Base-by-base conservation (phyloP, 2,797 vertebrate genomes). In the Micrastur ruficollis region DNA sequence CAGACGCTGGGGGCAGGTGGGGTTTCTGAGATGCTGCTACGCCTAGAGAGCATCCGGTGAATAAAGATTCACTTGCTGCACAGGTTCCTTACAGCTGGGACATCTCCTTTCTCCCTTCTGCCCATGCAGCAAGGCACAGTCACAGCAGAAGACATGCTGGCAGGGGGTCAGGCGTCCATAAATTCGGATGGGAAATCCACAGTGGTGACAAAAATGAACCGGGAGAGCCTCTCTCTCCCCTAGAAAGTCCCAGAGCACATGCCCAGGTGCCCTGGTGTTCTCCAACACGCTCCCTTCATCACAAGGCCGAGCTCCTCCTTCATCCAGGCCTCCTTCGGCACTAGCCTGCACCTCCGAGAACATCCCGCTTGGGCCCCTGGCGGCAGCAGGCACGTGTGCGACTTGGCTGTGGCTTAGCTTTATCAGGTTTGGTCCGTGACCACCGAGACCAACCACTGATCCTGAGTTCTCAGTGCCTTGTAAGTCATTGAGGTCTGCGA, bases 151-250 rank as follows among this genome's bases (percentile, higher is more conserved):
- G 38, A 53, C 2, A 6, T 88, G 76, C 72, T 73, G 93, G 62
- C 72, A 94, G 2, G 42, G 94, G 53, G 58, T 90, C 80, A 94
- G 91, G 72, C 5, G 8, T 12, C 89, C 87, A 2, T 6, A 79
- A n/a, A 95, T 34, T 73, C 93, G 50, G 84, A 87, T 25, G 34
- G 93, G 73, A 11, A 97, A 95, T 38, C 93, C 89, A 68, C 74
- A 97, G 56, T 3, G 92, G 68, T 50, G 71, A 67, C 95, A 97
- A 20, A 94, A 96, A 78, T 38, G 12, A 75, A 74, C 49, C 0
- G 20, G 85, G 59, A n/a, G 61, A 27, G 74, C 68, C 32, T 63
- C 75, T 38, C 52, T 92, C 90, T 81, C 32, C 71, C 53, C 63
- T 76, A 65, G 29, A 7, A 29, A 38, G 70, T 79, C 76, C 42